Base-by-base conservation (phyloP, 2,888 invertebrate genomes). In the Drosophila falleni region DNA sequence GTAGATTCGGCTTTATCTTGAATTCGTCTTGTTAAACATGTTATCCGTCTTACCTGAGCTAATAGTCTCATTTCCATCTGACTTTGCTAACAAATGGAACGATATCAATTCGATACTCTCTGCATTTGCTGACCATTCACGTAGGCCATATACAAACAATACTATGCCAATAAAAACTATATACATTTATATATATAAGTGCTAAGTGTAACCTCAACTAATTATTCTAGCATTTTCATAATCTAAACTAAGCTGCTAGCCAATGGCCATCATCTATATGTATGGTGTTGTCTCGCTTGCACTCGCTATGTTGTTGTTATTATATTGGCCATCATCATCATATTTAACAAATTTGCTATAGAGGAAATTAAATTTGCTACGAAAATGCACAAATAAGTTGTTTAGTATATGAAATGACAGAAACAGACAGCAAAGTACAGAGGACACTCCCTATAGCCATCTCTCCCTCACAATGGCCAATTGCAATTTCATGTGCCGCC, bases 321-420 rank as follows among this genome's bases (percentile, higher is more conserved):
- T 53, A 79, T 75, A 78, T 78, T 78, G 78, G 68, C 63, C 72
- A 68, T 66, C 49, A 73, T 69, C 56, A 67, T 71, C 56, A 78
- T 74, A 79, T 81, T 78, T 78, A 78, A 74, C 70, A 73, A 69
- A 61, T 81, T 86, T 77, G 68, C 71, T 80, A 76, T 68, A 71
- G 75, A 87, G 89, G 87, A 89, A 88, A 89, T 90, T 85, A 85
- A 88, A 89, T 89, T 87, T 78, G 75, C 78, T 76, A 81, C 63
- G 78, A 78, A 81, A 87, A 89, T 87, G 81, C 78, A 82, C 85
- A 72, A 83, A 86, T 87, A 80, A 82, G 70, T 87, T 81, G 69
- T 74, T 78, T 81, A 78, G 74, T 60, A 78, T 80, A 77, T 70
- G 66, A 69, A 81, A 70, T 62, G 81, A 31, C 66, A 73, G 42